phyloP scores from a whole-genome alignment of 2,888 invertebrate species.

The Marronus borbonicus region DNA sequence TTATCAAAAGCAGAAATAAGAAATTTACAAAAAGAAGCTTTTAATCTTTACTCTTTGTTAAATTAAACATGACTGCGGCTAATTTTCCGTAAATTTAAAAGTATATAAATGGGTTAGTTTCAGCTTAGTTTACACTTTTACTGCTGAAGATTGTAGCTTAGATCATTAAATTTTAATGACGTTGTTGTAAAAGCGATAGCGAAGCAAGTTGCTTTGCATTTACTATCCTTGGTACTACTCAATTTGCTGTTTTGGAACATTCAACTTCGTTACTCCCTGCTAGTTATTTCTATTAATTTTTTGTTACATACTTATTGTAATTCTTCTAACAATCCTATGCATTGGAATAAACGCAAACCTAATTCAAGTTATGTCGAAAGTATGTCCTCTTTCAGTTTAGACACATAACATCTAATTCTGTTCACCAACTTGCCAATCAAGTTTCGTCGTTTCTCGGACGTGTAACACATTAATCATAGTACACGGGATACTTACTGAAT shows the following conservation, averaged over 20 bases:
- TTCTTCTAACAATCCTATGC: background rate
- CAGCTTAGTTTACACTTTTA: too few relatives aligned
- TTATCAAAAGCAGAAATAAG: too few relatives aligned
- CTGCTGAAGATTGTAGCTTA: too few relatives aligned
- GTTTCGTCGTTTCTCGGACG: background rate
- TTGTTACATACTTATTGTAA: background rate
- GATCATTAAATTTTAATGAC: background rate
- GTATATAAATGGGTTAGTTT: too few relatives aligned
- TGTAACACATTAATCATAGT: slow-evolving; percentile 16
- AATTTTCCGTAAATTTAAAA: too few relatives aligned
- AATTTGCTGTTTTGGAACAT: background rate
- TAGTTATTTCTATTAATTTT: background rate
- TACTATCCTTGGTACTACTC: background rate
- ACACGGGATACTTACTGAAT: background rate
- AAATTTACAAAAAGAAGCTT: too few relatives aligned
- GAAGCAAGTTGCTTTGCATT: too few relatives aligned
- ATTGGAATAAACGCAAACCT: background rate
- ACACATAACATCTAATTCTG: background rate
- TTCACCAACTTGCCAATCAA: background rate
- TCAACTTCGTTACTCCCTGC: background rate
- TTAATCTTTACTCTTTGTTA: too few relatives aligned
- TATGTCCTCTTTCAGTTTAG: background rate
- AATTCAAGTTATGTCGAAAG: background rate
- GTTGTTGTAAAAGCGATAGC: too few relatives aligned
- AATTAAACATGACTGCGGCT: too few relatives aligned